Percentiles rank a stretch among this genome's conserved stretches.
Conservation (phyloP, 2,888 invertebrate species). For the Notodonta dromedarius region DNA sequence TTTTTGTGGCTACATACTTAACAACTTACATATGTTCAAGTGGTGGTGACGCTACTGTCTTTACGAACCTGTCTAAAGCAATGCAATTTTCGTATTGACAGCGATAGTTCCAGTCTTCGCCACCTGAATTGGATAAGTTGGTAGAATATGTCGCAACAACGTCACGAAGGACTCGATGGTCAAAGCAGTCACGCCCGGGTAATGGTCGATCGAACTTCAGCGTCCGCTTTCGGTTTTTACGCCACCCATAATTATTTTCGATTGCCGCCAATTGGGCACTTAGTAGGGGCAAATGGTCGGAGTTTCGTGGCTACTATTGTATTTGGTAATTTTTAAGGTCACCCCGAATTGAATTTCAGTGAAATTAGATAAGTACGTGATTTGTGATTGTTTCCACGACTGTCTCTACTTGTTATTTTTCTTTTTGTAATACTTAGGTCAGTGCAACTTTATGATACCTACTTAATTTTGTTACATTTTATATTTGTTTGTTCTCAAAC, state of each 20-base stretch:
- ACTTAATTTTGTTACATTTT: no score
- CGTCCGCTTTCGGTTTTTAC: constrained; percentile 50
- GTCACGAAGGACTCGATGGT: constrained; percentile 6
- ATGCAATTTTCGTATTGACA: no score
- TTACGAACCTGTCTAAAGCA: no score
- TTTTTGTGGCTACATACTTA: no score
- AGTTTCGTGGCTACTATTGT: constrained; percentile 15
- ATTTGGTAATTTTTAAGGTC: constrained; percentile 6
- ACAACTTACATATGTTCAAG: no score
- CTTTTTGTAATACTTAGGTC: no score
- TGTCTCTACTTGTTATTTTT: not conserved
- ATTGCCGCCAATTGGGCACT: constrained; percentile 20
- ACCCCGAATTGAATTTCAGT: not conserved
- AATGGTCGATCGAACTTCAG: constrained; percentile 31
- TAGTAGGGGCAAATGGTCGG: constrained; percentile 10
- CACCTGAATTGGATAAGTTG: not conserved
- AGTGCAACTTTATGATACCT: no score
- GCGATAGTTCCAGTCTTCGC: no score
- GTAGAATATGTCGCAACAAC: constrained; percentile 1
- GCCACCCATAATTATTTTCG: constrained; percentile 33
- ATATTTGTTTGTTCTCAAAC: no score
- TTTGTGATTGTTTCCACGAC: not conserved
- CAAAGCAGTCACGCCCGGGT: constrained; percentile 35
- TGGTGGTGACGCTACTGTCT: no score
- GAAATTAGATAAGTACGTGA: not conserved